Evolutionary conservation across 1,140 invertebrate species (phyloP), one percentile per base, ranked within the genome.

Genomic region (Lepidurus apus): DNA sequence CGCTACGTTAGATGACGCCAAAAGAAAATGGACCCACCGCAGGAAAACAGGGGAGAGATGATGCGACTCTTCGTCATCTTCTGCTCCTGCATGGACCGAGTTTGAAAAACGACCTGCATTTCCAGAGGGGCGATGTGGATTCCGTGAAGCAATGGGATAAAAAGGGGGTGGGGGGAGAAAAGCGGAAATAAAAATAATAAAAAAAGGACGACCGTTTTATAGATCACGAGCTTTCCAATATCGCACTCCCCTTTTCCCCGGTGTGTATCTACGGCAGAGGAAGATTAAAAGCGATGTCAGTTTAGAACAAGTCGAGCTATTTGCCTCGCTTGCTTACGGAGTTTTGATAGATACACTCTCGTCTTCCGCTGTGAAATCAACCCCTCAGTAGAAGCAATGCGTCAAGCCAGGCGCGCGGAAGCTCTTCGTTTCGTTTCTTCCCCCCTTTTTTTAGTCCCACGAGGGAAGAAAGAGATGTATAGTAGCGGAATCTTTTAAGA

Each of bases 301-400:
- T 11, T 65, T 17, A 13, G 53, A 65, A 65, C 53, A 65, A 5
- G 13, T 21, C 53, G 17, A 65, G 53, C 53, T 13, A 65, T 65
- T 65, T 65, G 53, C 53, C 21, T 65, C 21, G 9, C 45, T 47
- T 7, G 45, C 45, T 47, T 47, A 7, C 17, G 53, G 8, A 65
- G 53, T 65, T 65, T 9, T 65, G 53, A 65, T 65, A 65, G 53
- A 65, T 65, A 21, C 53, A 65, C 53, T 65, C 53, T 65, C 17
- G 21, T 34, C 34, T 34, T 34, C 34, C 34, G 3, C 17, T 13
- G 53, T 13, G 21, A n/a, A 11, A 9, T 21, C 53, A 5, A 7
- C 13, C 1, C 13, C 53, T 21, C 17, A 21, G n/a, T 65, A 13
- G 1, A 7, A 65, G 53, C 17, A 65, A 65, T 65, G 53, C 21